These are phyloP conservation scores for Lampris megalopsis DNA, from an alignment of 2,113 vertebrate species.

Conservation along the genomic window DNA sequence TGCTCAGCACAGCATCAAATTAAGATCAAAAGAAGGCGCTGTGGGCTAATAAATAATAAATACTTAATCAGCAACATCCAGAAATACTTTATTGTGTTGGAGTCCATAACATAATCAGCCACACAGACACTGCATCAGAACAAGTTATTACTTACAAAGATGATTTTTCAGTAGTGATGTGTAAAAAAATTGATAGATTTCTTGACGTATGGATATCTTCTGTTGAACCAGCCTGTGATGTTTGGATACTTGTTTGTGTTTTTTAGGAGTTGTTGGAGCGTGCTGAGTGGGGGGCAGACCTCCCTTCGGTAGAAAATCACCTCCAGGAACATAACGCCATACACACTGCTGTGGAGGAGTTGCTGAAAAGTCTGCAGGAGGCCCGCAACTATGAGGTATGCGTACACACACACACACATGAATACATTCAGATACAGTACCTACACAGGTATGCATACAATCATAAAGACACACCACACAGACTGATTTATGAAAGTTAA, in stretches of 20 bases:
- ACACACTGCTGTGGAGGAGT: slow-evolving; percentile 90
- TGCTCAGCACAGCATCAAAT: no score
- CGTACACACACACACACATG: not conserved
- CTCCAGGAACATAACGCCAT: slow-evolving; percentile 89
- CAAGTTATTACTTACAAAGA: no score
- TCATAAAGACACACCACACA: not conserved
- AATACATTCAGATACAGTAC: not conserved
- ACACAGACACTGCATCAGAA: no score
- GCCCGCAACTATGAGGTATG: slow-evolving; percentile 90
- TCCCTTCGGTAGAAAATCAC: slow-evolving; percentile 92
- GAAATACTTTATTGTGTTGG: no score
- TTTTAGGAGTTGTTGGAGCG: slow-evolving; percentile 89
- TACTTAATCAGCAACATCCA: no score
- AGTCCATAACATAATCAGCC: no score
- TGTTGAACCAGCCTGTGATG: not conserved
- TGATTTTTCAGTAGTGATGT: no score
- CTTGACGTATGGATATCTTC: no score
- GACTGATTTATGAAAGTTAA: no score
- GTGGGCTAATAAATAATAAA: no score
- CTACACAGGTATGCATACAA: not conserved
- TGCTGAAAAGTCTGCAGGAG: slow-evolving; percentile 90
- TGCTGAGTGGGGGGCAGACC: slow-evolving; percentile 94
- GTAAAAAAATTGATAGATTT: no score
- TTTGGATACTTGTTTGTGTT: slow-evolving; percentile 24
- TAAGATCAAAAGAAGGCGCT: no score